Evolutionary conservation across 37 sponge, comb jelly and placozoan genomes (phyloP).

Genomic region (Haliclona indistincta): DNA sequence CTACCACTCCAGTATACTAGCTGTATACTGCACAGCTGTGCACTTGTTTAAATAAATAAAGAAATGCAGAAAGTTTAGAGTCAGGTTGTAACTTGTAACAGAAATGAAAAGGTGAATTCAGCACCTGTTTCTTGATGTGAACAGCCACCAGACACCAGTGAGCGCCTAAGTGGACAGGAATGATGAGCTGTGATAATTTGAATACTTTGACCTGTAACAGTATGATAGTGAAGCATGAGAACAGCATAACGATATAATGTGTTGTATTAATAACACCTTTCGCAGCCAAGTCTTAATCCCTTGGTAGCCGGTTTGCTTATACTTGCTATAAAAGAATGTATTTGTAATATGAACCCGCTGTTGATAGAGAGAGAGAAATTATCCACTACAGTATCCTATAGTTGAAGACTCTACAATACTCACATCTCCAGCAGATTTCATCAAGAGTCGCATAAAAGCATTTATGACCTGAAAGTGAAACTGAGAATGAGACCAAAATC

Average conservation of each 20-base stretch:
- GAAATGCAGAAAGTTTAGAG: too few species aligned
- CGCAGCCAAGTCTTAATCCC: conserved; percentile 30
- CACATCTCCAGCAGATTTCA: background rate
- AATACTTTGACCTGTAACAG: background rate
- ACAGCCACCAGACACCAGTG: conserved; percentile 45
- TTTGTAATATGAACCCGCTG: conserved; percentile 9
- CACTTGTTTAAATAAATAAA: too few species aligned
- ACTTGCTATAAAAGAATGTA: conserved; percentile 60
- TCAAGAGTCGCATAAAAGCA: conserved; percentile 30
- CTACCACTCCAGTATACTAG: too few species aligned
- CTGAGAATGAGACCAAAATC: too few species aligned
- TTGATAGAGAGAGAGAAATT: background rate
- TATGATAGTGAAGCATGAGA: background rate
- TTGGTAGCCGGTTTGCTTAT: conserved; percentile 9
- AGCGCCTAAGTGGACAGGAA: conserved; percentile 26
- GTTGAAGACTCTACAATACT: background rate
- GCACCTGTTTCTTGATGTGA: conserved; percentile 15
- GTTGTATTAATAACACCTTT: background rate
- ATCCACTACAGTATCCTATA: background rate
- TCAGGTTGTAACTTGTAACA: too few species aligned
- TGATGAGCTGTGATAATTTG: conserved; percentile 1
- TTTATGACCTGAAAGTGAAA: conserved; percentile 21
- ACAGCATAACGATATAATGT: background rate
- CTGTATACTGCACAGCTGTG: too few species aligned
- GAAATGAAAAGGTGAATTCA: too few species aligned